A percentile compares a stretch with the other conserved stretches of the same genome.
phyloP scores from a whole-genome alignment of 2,797 vertebrate genomes.

The Hoplostethus mediterraneus region DNA sequence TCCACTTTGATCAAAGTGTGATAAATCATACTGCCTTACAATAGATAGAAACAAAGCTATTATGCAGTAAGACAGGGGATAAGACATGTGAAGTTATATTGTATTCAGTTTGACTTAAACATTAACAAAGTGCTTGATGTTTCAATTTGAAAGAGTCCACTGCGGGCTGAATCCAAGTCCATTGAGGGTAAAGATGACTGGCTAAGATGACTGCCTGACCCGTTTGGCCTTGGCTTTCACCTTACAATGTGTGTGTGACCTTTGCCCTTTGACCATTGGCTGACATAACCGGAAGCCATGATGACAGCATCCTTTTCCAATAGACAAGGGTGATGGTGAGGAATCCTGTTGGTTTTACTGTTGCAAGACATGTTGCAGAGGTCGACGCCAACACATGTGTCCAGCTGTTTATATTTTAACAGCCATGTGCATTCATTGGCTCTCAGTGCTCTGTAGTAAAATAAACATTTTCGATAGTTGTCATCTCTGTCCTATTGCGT shows the following conservation, averaged over 20 bases:
- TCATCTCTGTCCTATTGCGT: constrained; percentile 5
- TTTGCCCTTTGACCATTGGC: constrained; percentile 99
- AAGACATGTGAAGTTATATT: constrained; percentile 73
- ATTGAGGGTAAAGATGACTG: constrained; percentile 95
- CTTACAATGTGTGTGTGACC: constrained; percentile 99
- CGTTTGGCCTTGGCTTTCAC: constrained; percentile 99
- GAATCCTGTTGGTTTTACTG: constrained; percentile 94
- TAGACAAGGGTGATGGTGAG: constrained; percentile 99
- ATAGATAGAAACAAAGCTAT: constrained; percentile 47
- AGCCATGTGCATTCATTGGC: constrained; percentile 50
- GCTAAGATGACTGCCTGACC: constrained; percentile 99
- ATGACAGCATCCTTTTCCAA: constrained; percentile 99
- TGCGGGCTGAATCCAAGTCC: constrained; percentile 99
- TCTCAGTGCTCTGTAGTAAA: constrained; percentile 38
- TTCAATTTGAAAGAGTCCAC: constrained; percentile 99
- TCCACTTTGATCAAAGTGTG: constrained; percentile 1
- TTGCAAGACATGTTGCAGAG: constrained; percentile 77
- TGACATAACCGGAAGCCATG: constrained; percentile 99
- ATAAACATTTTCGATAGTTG: constrained; percentile 1
- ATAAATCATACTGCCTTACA: constrained; percentile 43
- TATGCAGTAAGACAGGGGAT: constrained; percentile 57
- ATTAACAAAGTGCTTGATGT: constrained; percentile 99
- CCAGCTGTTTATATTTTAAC: constrained; percentile 81
- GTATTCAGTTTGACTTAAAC: constrained; percentile 90
- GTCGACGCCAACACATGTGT: constrained; percentile 68